phyloP scores from a whole-genome alignment of 2,888 invertebrate species.

The Dasysyrphus albostriatus region DNA sequence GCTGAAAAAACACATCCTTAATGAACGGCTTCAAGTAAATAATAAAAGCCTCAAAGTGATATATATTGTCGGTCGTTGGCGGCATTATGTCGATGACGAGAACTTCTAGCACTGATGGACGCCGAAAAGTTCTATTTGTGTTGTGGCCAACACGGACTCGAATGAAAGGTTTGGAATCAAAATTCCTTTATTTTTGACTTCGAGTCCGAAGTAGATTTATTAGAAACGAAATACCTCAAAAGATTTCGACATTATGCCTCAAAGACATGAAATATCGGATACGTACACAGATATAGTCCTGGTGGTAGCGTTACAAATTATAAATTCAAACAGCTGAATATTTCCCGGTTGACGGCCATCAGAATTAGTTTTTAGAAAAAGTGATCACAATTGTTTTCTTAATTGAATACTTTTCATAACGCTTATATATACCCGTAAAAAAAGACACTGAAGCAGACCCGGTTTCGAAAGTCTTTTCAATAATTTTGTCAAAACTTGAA shows the following conservation, averaged over 20 bases:
- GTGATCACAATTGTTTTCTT: too few species aligned
- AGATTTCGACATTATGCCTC: not conserved
- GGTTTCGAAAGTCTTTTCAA: too few species aligned
- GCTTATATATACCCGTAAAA: too few species aligned
- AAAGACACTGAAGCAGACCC: too few species aligned
- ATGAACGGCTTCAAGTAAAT: not conserved
- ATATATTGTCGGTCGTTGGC: not conserved
- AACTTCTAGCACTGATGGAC: not conserved
- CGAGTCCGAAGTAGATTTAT: not conserved
- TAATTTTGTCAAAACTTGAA: too few species aligned
- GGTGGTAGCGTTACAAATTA: not conserved
- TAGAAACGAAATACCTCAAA: not conserved
- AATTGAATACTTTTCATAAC: too few species aligned
- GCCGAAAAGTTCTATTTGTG: not conserved
- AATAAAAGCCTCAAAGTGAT: slow-evolving; percentile 5
- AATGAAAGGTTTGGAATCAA: not conserved
- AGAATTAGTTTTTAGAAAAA: too few species aligned
- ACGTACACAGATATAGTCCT: not conserved
- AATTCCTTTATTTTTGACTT: not conserved
- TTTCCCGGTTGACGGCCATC: too few species aligned
- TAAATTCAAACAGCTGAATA: too few species aligned
- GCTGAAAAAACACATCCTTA: not conserved
- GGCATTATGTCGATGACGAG: slow-evolving; percentile 8
- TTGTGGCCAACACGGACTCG: not conserved
- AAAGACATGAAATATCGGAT: not conserved